Conservation (phyloP, 1,140 invertebrate species). For the Pogonomyrmex californicus region DNA sequence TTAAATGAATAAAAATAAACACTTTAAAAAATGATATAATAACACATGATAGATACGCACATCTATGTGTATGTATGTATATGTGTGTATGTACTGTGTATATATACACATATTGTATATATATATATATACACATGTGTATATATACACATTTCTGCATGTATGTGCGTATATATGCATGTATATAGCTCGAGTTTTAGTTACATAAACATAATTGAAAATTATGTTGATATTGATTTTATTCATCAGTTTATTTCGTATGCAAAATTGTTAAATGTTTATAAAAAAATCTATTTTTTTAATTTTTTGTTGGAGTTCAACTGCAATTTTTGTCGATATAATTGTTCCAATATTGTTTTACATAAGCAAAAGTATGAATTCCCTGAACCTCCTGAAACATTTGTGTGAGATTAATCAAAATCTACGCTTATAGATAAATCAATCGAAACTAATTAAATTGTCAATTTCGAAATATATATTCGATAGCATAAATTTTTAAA, state of each 20-base stretch:
- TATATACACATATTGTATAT: background rate
- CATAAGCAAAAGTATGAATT: constrained; percentile 55
- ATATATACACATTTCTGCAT: constrained; percentile 33
- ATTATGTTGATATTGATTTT: background rate
- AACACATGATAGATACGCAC: constrained; percentile 24
- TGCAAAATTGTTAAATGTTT: constrained; percentile 17
- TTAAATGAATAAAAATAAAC: constrained; percentile 21
- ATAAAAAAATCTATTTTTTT: background rate
- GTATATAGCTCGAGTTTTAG: constrained; percentile 18
- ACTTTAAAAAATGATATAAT: constrained; percentile 10
- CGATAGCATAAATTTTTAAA: background rate
- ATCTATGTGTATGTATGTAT: constrained; percentile 30
- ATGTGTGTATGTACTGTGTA: constrained; percentile 25
- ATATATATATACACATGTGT: background rate
- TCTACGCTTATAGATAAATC: background rate
- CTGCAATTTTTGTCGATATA: background rate
- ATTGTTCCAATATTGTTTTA: constrained; percentile 15
- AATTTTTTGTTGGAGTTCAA: background rate
- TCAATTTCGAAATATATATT: constrained; percentile 49
- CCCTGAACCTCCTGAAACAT: constrained; percentile 71
- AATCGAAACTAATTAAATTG: constrained; percentile 33
- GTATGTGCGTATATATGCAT: background rate
- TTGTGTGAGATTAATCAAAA: constrained; percentile 54
- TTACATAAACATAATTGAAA: constrained; percentile 24
- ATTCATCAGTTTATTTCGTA: constrained; percentile 3